Evolutionary conservation across 2,797 vertebrate genomes (phyloP).

Genomic region (Vespertilio murinus): DNA sequence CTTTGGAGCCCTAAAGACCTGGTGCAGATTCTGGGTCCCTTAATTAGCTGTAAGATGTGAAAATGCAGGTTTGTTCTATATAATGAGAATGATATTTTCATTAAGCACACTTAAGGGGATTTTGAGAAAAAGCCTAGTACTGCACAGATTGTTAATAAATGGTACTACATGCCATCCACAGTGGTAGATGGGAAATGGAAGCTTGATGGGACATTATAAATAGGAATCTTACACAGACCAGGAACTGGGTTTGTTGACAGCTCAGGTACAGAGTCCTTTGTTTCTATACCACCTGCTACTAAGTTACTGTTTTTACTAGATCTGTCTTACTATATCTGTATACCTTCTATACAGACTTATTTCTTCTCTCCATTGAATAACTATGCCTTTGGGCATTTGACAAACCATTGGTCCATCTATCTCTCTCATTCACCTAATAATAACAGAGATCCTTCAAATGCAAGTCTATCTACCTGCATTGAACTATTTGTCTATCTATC

Average conservation of each 20-base stretch:
- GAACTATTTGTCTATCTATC: neutral
- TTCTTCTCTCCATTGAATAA: neutral
- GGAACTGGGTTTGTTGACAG: neutral
- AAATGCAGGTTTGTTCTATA: constrained; percentile 3
- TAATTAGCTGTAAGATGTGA: neutral
- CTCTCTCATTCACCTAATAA: neutral
- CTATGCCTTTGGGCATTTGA: neutral
- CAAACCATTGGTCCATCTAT: neutral
- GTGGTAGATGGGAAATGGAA: neutral
- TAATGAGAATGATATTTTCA: neutral
- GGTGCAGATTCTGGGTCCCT: neutral
- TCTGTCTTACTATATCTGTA: neutral
- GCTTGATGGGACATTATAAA: neutral
- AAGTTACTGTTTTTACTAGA: neutral
- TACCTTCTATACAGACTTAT: neutral
- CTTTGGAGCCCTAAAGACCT: neutral
- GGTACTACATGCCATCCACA: neutral
- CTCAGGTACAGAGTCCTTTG: neutral
- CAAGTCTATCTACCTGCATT: neutral
- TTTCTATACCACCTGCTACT: neutral
- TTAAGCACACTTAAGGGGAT: neutral
- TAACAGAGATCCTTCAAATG: neutral
- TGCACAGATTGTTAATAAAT: neutral
- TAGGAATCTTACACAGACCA: accelerated
- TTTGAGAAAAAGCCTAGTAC: neutral